phyloP scores from a whole-genome alignment of 1,140 invertebrate genomes.

The Hyphantria cunea region DNA sequence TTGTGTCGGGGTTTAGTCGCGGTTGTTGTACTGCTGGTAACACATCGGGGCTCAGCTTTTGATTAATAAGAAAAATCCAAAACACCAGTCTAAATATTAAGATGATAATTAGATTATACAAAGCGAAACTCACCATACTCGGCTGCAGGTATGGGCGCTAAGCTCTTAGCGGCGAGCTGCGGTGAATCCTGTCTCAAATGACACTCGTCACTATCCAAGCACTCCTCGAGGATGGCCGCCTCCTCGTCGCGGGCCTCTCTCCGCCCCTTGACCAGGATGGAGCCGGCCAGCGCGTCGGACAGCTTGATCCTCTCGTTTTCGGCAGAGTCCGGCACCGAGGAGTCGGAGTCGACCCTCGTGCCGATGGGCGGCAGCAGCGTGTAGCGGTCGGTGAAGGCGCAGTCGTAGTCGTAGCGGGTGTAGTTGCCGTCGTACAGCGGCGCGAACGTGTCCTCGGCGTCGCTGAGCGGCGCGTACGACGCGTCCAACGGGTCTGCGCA shows the following conservation, averaged over 20 bases:
- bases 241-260: conserved; percentile 37
- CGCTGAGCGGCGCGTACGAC: conserved; percentile 38
- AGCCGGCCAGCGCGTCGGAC: conserved; percentile 49
- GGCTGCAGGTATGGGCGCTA: conserved; percentile 44
- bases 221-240: conserved; percentile 51
- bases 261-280: conserved; percentile 48
- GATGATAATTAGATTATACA: too few species aligned
- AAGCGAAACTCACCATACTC: conserved; percentile 42
- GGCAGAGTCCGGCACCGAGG: conserved; percentile 33
- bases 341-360: conserved; percentile 51
- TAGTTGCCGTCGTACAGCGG: conserved; percentile 57
- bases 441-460: conserved; percentile 43
- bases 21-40: too few species aligned
- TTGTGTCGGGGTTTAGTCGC: too few species aligned
- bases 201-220: conserved; percentile 37
- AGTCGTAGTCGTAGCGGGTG: conserved; percentile 56
- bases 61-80: too few species aligned
- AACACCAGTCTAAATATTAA: too few species aligned
- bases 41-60: too few species aligned
- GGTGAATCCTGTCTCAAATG: conserved; percentile 26
- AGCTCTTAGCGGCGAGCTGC: conserved; percentile 37
- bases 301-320: conserved; percentile 38
- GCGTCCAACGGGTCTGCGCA: conserved; percentile 25
- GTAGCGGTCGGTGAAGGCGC: conserved; percentile 56
- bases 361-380: conserved; percentile 63